Base-by-base conservation (phyloP, 2,113 vertebrate genomes). In the Lophotis ruficrista region DNA sequence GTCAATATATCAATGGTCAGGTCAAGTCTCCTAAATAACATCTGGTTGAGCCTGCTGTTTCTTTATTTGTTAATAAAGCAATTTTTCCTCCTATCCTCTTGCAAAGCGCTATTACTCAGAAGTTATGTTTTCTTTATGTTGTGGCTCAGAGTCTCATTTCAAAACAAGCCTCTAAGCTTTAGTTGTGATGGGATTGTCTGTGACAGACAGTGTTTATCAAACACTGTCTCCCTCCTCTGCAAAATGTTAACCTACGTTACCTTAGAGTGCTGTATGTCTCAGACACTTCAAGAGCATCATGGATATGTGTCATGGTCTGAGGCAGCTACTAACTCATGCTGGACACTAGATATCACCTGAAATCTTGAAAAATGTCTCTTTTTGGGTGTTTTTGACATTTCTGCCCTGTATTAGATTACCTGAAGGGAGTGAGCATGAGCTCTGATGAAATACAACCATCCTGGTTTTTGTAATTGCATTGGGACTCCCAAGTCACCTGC, bases 31-130 rank as follows among this genome's bases (percentile, higher is more conserved):
- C 92, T 86, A 75, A 96, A 88, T 88, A 95, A 90, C 35, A 45
- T 83, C 80, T 83, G 85, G 23, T 85, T 92, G 71, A 93, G 68
- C 6, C 18, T 90, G 35, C 72, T 73, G 30, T 61, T 87, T 77
- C 73, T 84, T 86, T 87, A 62, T 92, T 87, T 91, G 47, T 60
- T 89, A 89, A 93, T 91, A 94, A 94, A 89, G 86, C 65, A 35
- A 68, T 87, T 93, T 93, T 87, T 81, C 54, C 45, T 93, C 4
- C 7, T 89, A 82, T 89, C 83, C 27, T 76, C 88, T 82, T 84
- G 80, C 65, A 69, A 64, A 91, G 30, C 56, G 77, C 76, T 69
- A 6, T 54, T 90, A 86, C 82, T 90, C 83, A 64, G 72, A 76
- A 73, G 31, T 19, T 37, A 76, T 75, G n/a, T 61, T 89, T 94